A percentile compares a stretch with the other conserved stretches of the same genome.
Evolutionary conservation across 2,797 vertebrate genomes (phyloP).

Genomic region (Borostomias antarcticus): DNA sequence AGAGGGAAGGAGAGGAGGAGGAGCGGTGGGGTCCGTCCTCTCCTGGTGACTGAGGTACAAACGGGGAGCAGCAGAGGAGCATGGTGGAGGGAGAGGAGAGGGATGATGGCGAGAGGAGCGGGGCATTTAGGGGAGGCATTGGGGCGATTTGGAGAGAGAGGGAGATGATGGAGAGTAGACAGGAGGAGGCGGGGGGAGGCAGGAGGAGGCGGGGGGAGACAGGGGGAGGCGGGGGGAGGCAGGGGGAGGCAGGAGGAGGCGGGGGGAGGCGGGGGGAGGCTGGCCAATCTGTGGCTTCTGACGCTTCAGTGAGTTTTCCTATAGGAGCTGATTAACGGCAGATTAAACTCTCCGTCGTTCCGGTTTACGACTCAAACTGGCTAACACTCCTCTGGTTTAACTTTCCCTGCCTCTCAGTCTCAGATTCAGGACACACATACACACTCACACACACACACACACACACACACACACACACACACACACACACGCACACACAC

Average conservation of each 20-base stretch:
- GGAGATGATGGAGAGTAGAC: slow-evolving; percentile 16
- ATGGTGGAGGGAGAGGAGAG: no score
- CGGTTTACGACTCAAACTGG: slow-evolving; percentile 75
- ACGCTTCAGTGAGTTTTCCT: slow-evolving; percentile 90
- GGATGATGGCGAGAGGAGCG: background rate
- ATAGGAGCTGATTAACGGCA: slow-evolving; percentile 85
- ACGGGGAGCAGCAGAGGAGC: no score
- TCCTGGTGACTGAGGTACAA: no score
- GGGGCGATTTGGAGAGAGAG: slow-evolving; percentile 5
- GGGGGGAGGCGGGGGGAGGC: slow-evolving; percentile 32
- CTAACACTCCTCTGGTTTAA: slow-evolving; percentile 49
- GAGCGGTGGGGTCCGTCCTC: background rate
- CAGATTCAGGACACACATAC: slow-evolving; percentile 44
- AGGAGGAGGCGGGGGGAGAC: background rate
- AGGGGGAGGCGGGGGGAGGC: background rate
- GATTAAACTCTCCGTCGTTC: slow-evolving; percentile 80
- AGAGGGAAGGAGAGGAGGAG: background rate
- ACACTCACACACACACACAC: slow-evolving; percentile 13
- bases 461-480: slow-evolving; percentile 10
- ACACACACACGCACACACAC: slow-evolving; percentile 15
- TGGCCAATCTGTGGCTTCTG: slow-evolving; percentile 83
- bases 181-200: slow-evolving; percentile 25
- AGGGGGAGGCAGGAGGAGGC: slow-evolving; percentile 19
- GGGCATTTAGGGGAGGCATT: background rate
- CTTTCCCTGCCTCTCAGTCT: slow-evolving; percentile 40